These are phyloP conservation scores for Drosophila kanapiae DNA, from an alignment of 1,140 invertebrate genomes.

Conservation along the genomic window DNA sequence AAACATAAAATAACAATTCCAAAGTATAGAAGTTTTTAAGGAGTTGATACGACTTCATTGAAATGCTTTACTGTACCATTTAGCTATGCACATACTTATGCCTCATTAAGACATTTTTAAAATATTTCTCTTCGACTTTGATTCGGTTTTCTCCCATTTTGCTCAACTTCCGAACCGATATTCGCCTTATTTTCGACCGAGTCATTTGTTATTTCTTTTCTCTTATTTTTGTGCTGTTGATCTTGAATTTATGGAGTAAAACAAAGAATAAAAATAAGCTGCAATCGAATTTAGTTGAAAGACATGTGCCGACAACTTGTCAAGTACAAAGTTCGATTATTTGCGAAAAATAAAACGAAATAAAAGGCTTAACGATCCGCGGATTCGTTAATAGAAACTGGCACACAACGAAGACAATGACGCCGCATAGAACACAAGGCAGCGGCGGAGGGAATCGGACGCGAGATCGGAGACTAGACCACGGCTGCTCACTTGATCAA, in stretches of 20 bases:
- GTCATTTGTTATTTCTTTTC: constrained; percentile 31
- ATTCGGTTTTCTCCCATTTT: constrained; percentile 30
- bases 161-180: constrained; percentile 35
- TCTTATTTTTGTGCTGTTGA: constrained; percentile 25
- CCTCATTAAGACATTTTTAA: constrained; percentile 46
- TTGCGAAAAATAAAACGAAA: constrained; percentile 24
- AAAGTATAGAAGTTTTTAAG: too few species aligned
- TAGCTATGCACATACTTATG: constrained; percentile 37
- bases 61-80: constrained; percentile 23
- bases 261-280: constrained; percentile 16
- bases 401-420: constrained; percentile 41
- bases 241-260: constrained; percentile 47
- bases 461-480: constrained; percentile 52
- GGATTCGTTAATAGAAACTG: constrained; percentile 38
- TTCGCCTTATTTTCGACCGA: constrained; percentile 35
- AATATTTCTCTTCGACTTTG: constrained; percentile 34
- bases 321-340: constrained; percentile 53
- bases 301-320: constrained; percentile 42
- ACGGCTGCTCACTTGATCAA: constrained; percentile 57
- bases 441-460: constrained; percentile 37
- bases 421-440: constrained; percentile 38
- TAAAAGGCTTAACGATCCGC: constrained; percentile 37
- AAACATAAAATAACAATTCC: too few species aligned
- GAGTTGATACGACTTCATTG: background rate
- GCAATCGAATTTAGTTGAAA: constrained; percentile 39